Evolutionary conservation across 64 coral and sea anemone species (phyloP).

Genomic region (Platygyra sinensis): DNA sequence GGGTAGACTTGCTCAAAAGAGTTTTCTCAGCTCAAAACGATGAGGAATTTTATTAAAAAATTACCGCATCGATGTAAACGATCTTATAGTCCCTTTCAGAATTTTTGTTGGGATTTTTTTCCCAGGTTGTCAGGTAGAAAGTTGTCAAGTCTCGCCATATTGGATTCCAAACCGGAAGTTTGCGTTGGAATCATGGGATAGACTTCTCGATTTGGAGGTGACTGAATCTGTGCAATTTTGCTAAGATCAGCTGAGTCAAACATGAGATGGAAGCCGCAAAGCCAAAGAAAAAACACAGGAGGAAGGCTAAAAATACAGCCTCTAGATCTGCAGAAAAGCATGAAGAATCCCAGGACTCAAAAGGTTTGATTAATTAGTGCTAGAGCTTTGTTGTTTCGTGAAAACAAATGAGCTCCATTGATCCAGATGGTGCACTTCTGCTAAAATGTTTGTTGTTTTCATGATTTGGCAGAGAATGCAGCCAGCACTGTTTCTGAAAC

Average conservation of each 20-base stretch:
- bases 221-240: background rate
- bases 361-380: background rate
- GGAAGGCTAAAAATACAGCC: slow-evolving; percentile 15
- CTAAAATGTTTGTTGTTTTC: background rate
- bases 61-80: too few relatives aligned
- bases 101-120: too few relatives aligned
- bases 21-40: too few relatives aligned
- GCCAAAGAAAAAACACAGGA: slow-evolving; percentile 51
- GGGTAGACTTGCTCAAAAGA: too few relatives aligned
- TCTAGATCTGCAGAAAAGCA: background rate
- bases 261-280: slow-evolving; percentile 65
- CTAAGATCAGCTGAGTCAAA: slow-evolving; percentile 3
- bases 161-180: slow-evolving; percentile 36
- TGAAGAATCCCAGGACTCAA: slow-evolving; percentile 4
- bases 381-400: background rate
- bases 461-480: slow-evolving; percentile 3
- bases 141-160: background rate
- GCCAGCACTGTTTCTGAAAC: background rate
- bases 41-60: too few relatives aligned
- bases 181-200: slow-evolving; percentile 35
- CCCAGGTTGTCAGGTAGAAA: too few relatives aligned
- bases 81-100: background rate
- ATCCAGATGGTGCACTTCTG: too few relatives aligned
- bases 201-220: background rate
- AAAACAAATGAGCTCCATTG: background rate